Evolutionary conservation across 1,140 invertebrate species (phyloP).

Genomic region (Drosophila santomea): DNA sequence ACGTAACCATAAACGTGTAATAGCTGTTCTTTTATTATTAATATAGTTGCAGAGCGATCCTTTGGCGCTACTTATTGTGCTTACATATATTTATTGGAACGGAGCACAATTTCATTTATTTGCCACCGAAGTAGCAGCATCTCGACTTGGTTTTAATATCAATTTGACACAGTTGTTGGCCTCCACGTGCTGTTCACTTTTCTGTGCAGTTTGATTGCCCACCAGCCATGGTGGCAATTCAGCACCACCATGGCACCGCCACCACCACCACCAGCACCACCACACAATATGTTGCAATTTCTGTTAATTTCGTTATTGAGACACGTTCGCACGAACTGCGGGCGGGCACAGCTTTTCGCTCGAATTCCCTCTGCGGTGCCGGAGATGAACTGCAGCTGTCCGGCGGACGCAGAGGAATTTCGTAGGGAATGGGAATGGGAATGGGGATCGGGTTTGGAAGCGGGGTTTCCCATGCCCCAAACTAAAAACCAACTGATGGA

Average conservation of each 20-base stretch:
- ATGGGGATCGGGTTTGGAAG: background rate
- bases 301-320: conserved; percentile 81
- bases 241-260: background rate
- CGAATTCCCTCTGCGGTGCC: conserved; percentile 34
- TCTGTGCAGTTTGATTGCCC: conserved; percentile 60
- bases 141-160: conserved; percentile 54
- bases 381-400: conserved; percentile 54
- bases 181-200: conserved; percentile 47
- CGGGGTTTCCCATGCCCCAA: no score
- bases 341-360: conserved; percentile 64
- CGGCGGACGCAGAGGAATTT: conserved; percentile 23
- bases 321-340: conserved; percentile 74
- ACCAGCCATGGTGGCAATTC: conserved; percentile 13
- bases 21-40: background rate
- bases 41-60: background rate
- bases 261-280: background rate
- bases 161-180: conserved; percentile 59
- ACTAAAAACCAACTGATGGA: conserved; percentile 32
- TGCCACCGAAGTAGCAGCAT: conserved; percentile 17
- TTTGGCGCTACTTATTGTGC: background rate
- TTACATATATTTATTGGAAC: conserved; percentile 7
- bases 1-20: no score
- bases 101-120: conserved; percentile 1
- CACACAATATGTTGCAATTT: conserved; percentile 78
- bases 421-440: conserved; percentile 2